A percentile compares a stretch with the other conserved stretches of the same genome.
Evolutionary conservation across 1,140 invertebrate species (phyloP).

Genomic region (Metaphire vulgaris): DNA sequence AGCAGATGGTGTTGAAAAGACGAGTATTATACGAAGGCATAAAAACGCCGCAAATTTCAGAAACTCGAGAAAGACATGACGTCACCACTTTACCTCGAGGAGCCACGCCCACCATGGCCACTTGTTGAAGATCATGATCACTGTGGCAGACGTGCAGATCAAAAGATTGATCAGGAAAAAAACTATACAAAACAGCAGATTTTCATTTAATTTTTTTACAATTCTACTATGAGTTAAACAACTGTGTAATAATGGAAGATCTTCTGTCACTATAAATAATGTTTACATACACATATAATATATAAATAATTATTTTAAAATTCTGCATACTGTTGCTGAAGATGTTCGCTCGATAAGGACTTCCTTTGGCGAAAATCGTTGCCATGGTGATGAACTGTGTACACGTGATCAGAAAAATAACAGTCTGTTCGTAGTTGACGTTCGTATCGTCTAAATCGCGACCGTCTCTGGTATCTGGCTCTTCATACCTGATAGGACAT

Average conservation of each 20-base stretch:
- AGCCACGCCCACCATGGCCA: background rate
- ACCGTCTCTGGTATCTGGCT: too few species aligned
- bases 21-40: too few species aligned
- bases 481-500: slow-evolving; percentile 28
- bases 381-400: slow-evolving; percentile 87
- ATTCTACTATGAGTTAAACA: too few species aligned
- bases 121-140: background rate
- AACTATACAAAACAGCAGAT: background rate
- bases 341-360: slow-evolving; percentile 76
- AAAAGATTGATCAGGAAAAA: background rate
- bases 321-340: slow-evolving; percentile 54
- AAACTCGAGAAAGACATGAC: too few species aligned
- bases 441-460: slow-evolving; percentile 30
- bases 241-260: background rate
- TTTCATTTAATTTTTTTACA: too few species aligned
- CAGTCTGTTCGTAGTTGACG: slow-evolving; percentile 49
- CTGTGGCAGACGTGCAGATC: background rate
- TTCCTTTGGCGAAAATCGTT: slow-evolving; percentile 79
- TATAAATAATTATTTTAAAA: background rate
- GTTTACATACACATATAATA: background rate
- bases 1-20: too few species aligned
- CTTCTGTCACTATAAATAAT: background rate
- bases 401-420: slow-evolving; percentile 72
- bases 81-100: background rate
- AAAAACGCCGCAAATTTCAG: too few species aligned